Evolutionary conservation across 2,797 vertebrate species (phyloP).

Genomic region (Falco novaeseelandiae): DNA sequence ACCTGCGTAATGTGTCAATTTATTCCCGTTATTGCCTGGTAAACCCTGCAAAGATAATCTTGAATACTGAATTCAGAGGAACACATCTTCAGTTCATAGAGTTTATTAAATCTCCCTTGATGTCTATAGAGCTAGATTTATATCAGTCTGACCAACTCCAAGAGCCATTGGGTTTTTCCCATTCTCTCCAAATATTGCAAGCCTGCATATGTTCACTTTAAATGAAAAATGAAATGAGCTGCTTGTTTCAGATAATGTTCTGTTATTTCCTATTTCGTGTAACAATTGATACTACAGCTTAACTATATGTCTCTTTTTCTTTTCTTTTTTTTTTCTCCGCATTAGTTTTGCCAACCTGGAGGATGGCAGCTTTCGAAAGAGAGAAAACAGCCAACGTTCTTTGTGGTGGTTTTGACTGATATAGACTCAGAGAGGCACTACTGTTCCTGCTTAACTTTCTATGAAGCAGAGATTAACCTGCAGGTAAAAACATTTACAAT

Average conservation of each 20-base stretch:
- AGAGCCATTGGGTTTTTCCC: fast-evolving
- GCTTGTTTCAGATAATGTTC: background rate
- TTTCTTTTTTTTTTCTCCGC: background rate
- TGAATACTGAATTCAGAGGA: background rate
- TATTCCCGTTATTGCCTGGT: background rate
- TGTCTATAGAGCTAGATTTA: background rate
- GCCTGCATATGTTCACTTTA: background rate
- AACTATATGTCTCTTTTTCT: background rate
- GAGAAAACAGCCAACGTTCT: slow-evolving; percentile 92
- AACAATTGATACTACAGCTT: background rate
- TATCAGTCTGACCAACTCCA: background rate
- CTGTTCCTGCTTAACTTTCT: slow-evolving; percentile 97
- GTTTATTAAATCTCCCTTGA: background rate
- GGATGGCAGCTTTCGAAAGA: slow-evolving; percentile 95
- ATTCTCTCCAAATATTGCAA: background rate
- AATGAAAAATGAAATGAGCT: background rate
- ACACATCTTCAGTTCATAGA: background rate
- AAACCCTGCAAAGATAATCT: background rate
- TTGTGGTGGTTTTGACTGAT: slow-evolving; percentile 96
- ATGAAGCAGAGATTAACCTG: slow-evolving; percentile 94
- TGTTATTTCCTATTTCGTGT: background rate
- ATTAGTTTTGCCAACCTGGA: slow-evolving; percentile 95
- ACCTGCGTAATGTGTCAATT: background rate
- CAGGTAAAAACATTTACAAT: slow-evolving; percentile 81
- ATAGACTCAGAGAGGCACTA: slow-evolving; percentile 97